Evolutionary conservation across 2,888 invertebrate species (phyloP), one percentile per base, ranked within the genome.

Genomic region (Mystacides longicornis): DNA sequence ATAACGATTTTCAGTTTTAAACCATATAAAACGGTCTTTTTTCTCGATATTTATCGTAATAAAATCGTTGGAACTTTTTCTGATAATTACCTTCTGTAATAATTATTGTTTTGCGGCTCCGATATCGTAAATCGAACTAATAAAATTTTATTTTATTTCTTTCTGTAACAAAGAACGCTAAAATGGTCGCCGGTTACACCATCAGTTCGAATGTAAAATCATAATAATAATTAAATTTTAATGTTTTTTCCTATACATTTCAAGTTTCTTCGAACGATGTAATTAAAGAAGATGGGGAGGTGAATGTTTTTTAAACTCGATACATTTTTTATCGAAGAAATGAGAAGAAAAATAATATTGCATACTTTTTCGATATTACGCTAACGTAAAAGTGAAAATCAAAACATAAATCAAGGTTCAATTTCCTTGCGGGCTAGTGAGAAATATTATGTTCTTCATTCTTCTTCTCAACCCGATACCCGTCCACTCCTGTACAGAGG

Each of bases 101-200:
- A n/a, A 37, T 37, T 37, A 37, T 37, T 37, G 37, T 37, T 37
- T 37, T 37, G 37, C 37, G 37, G 37, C n/a, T 14, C 3, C 37
- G 14, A 14, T 37, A 37, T 37, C 37, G 37, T 37, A 37, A 37
- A 37, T 37, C 37, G 37, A 37, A 37, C 37, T 16, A 37, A 37
- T 37, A 37, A 37, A 37, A 37, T 37, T 37, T 37, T 37, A 37
- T 37, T 37, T 37, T 37, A 37, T 37, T 37, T 37, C 37, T 37
- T 37, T 37, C 37, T 37, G n/a, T 37, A 37, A 37, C 37, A 37
- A 37, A 37, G 37, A 37, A 37, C 37, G 16, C 16, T 37, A 37
- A 37, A n/a, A n/a, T 14, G 37, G 37, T 37, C 37, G 37, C 37
- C n/a, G 37, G 37, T 37, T 37, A 37, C 37, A 37, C 37, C 37